A percentile compares a stretch with the other conserved stretches of the same genome.
These are phyloP conservation scores for Scaptomyza pallida DNA, from an alignment of 1,140 invertebrate genomes.

Conservation along the genomic window DNA sequence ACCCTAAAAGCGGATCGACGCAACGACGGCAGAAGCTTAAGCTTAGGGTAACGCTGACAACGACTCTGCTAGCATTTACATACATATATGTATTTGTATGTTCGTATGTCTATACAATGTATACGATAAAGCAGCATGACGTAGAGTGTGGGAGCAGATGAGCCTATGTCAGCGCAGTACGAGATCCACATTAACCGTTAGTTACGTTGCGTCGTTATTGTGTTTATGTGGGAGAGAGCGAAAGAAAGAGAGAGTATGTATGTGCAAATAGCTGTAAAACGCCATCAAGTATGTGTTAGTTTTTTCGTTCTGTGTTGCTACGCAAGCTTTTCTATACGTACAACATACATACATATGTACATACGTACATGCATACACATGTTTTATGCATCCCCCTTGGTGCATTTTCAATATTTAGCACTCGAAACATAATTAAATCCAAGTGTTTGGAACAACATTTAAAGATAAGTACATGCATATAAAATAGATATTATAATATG, in stretches of 20 bases:
- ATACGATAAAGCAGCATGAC: conserved; percentile 5
- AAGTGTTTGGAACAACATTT: background rate
- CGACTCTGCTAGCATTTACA: conserved; percentile 5
- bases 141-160: conserved; percentile 9
- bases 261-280: conserved; percentile 26
- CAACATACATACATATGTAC: background rate
- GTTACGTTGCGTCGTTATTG: background rate
- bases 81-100: background rate
- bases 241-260: conserved; percentile 5
- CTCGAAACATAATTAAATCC: conserved; percentile 27
- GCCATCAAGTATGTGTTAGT: conserved; percentile 64
- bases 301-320: conserved; percentile 67
- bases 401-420: conserved; percentile 27
- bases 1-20: conserved; percentile 62
- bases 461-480: background rate
- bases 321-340: conserved; percentile 45
- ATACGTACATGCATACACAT: background rate
- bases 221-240: background rate
- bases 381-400: too few relatives aligned
- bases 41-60: conserved; percentile 13
- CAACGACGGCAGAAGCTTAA: conserved; percentile 10
- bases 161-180: conserved; percentile 24
- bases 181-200: conserved; percentile 46
- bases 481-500: conserved; percentile 21
- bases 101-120: conserved; percentile 6